Base-by-base conservation (phyloP, 2,888 invertebrate species). In the Odontocerum albicorne region DNA sequence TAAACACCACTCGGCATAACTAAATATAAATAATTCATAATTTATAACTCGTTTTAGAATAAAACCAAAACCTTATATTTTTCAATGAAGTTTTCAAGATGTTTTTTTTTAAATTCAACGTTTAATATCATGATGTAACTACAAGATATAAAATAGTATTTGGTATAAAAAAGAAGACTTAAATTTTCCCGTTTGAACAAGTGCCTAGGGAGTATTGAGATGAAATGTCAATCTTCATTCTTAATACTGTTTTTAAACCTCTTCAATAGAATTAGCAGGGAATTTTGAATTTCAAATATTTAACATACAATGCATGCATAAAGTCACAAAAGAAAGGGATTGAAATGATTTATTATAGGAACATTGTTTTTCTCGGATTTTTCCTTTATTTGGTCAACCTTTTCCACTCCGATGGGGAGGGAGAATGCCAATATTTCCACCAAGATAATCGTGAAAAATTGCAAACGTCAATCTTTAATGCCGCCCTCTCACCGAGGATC, bases 381-480 rank as follows among this genome's bases (percentile, higher is more conserved):
- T 43, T 43, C 27, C 38, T 22, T 19, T 17, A 35, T 15, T 44
- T 20, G 51, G 44, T 38, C 43, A 43, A 33, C 22, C 44, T 51
- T 51, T 50, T 43, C 51, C 44, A 36, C 51, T 44, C 19, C 16
- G n/a, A n/a, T n/a, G 38, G 22, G 6, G 36, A 22, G 35, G 35
- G 36, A 12, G 43, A 51, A 51, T 44, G 51, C 44, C 51, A 51
- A 51, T 51, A 51, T 38, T 51, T 43, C 50, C 36, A 22, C 27
- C 27, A 17, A 43, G 51, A 51, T 51, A 44, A 51, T 51, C 51
- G 33, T 51, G 51, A 51, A 51, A 51, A 44, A 51, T 51, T 38
- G 44, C 43, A 27, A 36, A 51, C 51, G 51, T 51, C 51, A 51
- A 51, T 51, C 51, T 49, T 40, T 27, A 15, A 12, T n/a, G 12